phyloP scores from a whole-genome alignment of 2,888 invertebrate genomes.

The Poecilus cupreus region DNA sequence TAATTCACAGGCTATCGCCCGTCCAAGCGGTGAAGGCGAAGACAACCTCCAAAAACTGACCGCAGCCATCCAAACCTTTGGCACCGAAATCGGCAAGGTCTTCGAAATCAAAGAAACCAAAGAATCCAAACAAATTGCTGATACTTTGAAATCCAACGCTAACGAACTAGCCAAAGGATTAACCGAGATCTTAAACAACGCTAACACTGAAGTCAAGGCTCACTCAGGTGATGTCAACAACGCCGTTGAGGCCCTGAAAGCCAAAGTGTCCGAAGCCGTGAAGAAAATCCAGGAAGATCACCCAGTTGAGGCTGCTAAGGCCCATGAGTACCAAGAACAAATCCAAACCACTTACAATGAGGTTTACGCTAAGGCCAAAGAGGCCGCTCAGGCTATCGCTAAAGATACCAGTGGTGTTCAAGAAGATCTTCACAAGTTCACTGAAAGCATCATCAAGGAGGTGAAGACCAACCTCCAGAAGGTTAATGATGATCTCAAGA shows the following conservation, averaged over 20 bases:
- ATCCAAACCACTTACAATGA: constrained; percentile 12
- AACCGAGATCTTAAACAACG: background rate
- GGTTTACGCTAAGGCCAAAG: constrained; percentile 35
- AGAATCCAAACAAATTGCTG: constrained; percentile 36
- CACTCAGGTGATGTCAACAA: constrained; percentile 36
- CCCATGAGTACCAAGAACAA: constrained; percentile 28
- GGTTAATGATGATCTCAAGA: no score
- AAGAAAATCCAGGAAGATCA: constrained; percentile 39
- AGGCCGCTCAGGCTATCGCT: constrained; percentile 1
- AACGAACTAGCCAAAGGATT: constrained; percentile 41
- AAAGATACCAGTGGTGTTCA: constrained; percentile 39
- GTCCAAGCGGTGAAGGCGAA: background rate
- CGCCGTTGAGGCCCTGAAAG: background rate
- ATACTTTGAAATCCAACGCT: constrained; percentile 24
- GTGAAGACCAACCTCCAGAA: background rate
- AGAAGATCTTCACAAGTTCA: constrained; percentile 28
- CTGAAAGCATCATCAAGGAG: constrained; percentile 7
- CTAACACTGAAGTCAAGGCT: constrained; percentile 36
- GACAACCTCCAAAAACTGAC: constrained; percentile 34
- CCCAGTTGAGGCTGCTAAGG: constrained; percentile 31
- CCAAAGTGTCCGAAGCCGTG: constrained; percentile 13
- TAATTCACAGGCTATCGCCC: constrained; percentile 9
- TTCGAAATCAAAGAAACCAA: constrained; percentile 37
- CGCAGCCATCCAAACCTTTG: constrained; percentile 11
- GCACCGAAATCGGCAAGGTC: constrained; percentile 5